Conservation (phyloP, 2,113 vertebrate genomes). For the Aptenodytes forsteri region DNA sequence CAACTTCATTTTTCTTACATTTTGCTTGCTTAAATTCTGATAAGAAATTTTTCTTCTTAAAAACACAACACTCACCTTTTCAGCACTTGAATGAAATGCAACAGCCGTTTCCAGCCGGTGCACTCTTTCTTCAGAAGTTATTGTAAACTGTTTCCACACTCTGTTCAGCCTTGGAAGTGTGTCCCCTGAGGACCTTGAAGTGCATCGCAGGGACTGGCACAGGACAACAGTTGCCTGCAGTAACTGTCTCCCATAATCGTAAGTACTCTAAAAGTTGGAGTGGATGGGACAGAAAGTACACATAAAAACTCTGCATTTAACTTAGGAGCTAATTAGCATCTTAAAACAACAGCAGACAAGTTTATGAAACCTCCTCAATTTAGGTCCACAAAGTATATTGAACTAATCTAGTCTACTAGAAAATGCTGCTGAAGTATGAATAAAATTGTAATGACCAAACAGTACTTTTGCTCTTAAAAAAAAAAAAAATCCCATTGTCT, state of each 20-base stretch:
- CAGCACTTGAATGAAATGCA: slow-evolving; percentile 88
- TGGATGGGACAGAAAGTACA: background rate
- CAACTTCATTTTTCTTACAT: background rate
- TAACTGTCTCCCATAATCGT: slow-evolving; percentile 95
- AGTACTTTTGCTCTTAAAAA: background rate
- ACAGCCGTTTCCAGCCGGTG: slow-evolving; percentile 89
- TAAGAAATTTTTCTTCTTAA: background rate
- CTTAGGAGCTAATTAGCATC: background rate
- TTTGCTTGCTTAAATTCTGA: background rate
- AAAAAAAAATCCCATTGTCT: background rate
- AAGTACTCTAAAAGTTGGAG: slow-evolving; percentile 85
- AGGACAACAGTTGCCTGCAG: slow-evolving; percentile 96
- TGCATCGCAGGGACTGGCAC: slow-evolving; percentile 94
- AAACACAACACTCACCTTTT: slow-evolving; percentile 78
- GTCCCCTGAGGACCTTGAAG: slow-evolving; percentile 94
- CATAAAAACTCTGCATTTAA: background rate
- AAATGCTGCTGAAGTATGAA: background rate
- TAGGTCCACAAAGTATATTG: background rate
- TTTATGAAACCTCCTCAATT: background rate
- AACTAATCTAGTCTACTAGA: background rate
- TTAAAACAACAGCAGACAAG: background rate
- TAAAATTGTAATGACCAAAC: background rate
- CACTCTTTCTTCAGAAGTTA: slow-evolving; percentile 91
- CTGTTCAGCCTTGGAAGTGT: slow-evolving; percentile 94
- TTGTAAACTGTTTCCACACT: slow-evolving; percentile 95